phyloP scores from a whole-genome alignment of 2,888 invertebrate genomes.

The Ormia ochracea region DNA sequence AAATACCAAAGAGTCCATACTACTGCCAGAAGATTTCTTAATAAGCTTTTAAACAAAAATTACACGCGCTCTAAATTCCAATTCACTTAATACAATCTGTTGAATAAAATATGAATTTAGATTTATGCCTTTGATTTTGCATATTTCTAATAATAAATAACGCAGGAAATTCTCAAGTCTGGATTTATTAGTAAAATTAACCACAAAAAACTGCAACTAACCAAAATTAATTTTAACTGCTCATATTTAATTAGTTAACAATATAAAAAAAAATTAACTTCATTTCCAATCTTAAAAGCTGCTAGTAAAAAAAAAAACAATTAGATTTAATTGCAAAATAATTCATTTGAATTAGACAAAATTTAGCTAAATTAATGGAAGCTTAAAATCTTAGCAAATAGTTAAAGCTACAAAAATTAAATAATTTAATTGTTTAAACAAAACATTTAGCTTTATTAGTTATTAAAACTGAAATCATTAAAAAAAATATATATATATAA shows the following conservation, averaged over 20 bases:
- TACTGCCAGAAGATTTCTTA: slow-evolving; percentile 77
- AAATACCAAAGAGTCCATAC: slow-evolving; percentile 77
- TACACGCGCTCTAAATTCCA: slow-evolving; percentile 63
- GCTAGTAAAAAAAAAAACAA: slow-evolving; percentile 27
- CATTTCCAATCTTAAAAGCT: slow-evolving; percentile 46
- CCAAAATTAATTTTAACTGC: slow-evolving; percentile 43
- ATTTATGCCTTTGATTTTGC: slow-evolving; percentile 50
- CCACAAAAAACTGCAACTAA: slow-evolving; percentile 28
- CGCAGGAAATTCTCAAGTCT: slow-evolving; percentile 65
- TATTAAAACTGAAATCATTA: too few relatives aligned
- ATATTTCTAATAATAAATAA: slow-evolving; percentile 48
- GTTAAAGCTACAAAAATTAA: slow-evolving; percentile 2
- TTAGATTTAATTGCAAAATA: slow-evolving; percentile 3
- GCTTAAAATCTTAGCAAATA: slow-evolving; percentile 43
- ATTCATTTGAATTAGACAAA: not conserved
- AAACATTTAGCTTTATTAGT: slow-evolving; percentile 32
- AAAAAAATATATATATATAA: not conserved
- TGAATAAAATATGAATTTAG: slow-evolving; percentile 16
- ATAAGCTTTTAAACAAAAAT: slow-evolving; percentile 70
- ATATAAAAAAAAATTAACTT: too few relatives aligned
- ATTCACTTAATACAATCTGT: slow-evolving; percentile 52
- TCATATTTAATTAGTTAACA: slow-evolving; percentile 50
- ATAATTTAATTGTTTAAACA: not conserved
- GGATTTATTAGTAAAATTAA: slow-evolving; percentile 54
- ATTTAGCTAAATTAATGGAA: not conserved